Conservation (phyloP, 2,888 invertebrate genomes). For the Conops quadrifasciatus region DNA sequence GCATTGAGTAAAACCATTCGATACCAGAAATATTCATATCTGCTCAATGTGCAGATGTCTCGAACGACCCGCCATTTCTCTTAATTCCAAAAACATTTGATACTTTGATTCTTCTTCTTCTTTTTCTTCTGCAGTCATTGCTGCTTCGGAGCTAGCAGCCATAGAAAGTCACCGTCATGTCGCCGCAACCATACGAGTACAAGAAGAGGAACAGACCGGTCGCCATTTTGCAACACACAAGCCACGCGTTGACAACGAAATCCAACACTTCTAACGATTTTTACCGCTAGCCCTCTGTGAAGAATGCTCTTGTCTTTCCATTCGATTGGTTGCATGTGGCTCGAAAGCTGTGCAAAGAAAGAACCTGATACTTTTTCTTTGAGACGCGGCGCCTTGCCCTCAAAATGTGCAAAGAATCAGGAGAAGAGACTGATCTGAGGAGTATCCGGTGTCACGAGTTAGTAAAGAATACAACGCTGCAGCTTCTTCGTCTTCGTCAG, state of each 20-base stretch:
- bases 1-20: too few relatives aligned
- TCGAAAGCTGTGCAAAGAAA: background rate
- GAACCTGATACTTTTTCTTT: too few relatives aligned
- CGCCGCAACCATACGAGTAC: too few relatives aligned
- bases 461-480: background rate
- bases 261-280: constrained; percentile 12
- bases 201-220: too few relatives aligned
- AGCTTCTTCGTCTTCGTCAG: background rate
- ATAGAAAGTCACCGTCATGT: too few relatives aligned
- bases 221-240: background rate
- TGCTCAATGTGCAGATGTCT: too few relatives aligned
- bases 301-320: background rate
- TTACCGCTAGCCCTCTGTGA: background rate
- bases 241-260: constrained; percentile 23
- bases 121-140: too few relatives aligned
- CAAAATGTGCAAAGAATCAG: background rate
- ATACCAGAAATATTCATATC: too few relatives aligned
- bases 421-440: background rate
- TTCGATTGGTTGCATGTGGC: background rate
- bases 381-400: background rate
- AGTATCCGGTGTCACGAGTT: background rate
- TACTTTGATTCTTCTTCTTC: too few relatives aligned
- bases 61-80: too few relatives aligned
- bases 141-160: too few relatives aligned
- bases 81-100: too few relatives aligned